Conservation (phyloP, 1,140 invertebrate genomes). For the Charaxes varanes region DNA sequence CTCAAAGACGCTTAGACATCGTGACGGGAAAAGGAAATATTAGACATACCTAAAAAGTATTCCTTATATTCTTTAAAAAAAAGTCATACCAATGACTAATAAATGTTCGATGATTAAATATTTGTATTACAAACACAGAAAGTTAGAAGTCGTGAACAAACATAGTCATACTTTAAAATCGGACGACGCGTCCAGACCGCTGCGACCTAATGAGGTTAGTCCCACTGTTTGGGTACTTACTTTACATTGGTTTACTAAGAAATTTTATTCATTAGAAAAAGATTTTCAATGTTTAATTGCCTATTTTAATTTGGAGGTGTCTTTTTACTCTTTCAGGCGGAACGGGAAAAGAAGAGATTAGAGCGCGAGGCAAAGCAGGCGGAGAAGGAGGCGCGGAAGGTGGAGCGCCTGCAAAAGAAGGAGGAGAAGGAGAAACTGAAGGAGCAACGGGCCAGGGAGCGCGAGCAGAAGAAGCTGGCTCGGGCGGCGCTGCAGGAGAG, state of each 20-base stretch:
- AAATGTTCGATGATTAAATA: too few relatives aligned
- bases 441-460: constrained; percentile 64
- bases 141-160: too few relatives aligned
- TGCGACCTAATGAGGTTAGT: constrained; percentile 51
- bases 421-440: constrained; percentile 77
- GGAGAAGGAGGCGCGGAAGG: constrained; percentile 76
- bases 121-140: too few relatives aligned
- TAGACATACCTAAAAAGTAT: too few relatives aligned
- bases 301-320: constrained; percentile 2
- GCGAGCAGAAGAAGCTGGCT: constrained; percentile 65
- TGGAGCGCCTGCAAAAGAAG: constrained; percentile 77
- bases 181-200: constrained; percentile 29
- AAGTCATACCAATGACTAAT: too few relatives aligned
- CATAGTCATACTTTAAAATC: too few relatives aligned
- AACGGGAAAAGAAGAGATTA: constrained; percentile 61
- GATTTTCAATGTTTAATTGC: not conserved
- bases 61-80: too few relatives aligned
- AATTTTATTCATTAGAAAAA: constrained; percentile 2
- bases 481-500: constrained; percentile 59
- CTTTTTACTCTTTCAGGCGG: constrained; percentile 37
- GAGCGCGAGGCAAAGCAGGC: constrained; percentile 69
- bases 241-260: constrained; percentile 3
- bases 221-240: too few relatives aligned
- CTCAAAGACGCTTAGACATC: too few relatives aligned
- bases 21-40: too few relatives aligned